Evolutionary conservation across 2,888 invertebrate species (phyloP).

Genomic region (Callinectes sapidus): DNA sequence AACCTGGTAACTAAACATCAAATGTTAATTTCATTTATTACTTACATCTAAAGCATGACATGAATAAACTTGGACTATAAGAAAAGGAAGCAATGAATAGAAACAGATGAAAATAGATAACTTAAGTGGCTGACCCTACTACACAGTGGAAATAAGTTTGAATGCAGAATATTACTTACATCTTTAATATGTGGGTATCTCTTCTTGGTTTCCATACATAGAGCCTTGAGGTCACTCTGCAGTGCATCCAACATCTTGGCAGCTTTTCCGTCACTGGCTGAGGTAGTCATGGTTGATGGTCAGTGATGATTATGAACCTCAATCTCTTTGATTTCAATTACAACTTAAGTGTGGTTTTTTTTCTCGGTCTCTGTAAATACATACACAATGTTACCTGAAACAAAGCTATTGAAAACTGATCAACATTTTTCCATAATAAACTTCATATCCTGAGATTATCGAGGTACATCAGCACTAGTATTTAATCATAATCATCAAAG

Average conservation of each 20-base stretch:
- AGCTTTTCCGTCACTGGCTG: constrained; percentile 55
- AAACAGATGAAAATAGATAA: no score
- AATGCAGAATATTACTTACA: constrained; percentile 83
- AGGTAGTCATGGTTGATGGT: constrained; percentile 35
- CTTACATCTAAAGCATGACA: no score
- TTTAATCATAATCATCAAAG: no score
- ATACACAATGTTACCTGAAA: not conserved
- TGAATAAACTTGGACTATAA: no score
- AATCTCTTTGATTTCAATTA: not conserved
- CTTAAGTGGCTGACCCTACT: no score
- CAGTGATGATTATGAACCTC: not conserved
- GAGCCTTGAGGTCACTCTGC: constrained; percentile 92
- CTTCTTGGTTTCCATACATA: constrained; percentile 96
- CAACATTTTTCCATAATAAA: not conserved
- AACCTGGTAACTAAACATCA: not conserved
- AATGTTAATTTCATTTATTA: not conserved
- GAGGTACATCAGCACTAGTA: no score
- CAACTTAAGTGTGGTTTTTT: not conserved
- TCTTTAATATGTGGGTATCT: constrained; percentile 98
- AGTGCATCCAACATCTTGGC: constrained; percentile 83
- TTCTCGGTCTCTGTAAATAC: not conserved
- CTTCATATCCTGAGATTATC: no score
- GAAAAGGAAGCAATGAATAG: no score
- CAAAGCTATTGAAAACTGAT: not conserved
- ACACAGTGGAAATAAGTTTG: no score